Evolutionary conservation across 2,797 vertebrate genomes (phyloP).

Genomic region (Dryobates pubescens): DNA sequence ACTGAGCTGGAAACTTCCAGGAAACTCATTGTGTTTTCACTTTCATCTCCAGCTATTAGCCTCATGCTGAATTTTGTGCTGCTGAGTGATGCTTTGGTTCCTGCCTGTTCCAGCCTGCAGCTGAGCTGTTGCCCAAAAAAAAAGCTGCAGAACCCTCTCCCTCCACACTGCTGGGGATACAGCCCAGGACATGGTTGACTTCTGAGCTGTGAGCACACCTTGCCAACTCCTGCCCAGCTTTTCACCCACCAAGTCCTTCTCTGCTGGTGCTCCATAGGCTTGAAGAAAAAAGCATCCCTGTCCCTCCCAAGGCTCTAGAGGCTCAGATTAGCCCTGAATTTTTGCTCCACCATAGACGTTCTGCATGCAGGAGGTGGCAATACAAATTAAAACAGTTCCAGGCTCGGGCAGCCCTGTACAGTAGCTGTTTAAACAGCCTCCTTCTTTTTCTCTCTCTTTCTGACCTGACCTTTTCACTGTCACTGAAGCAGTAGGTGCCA

Average conservation of each 20-base stretch:
- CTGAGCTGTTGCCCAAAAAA: not conserved
- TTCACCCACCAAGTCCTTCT: not conserved
- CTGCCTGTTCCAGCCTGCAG: not conserved
- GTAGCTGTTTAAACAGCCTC: not conserved
- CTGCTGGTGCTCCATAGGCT: not conserved
- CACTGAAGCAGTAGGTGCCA: not conserved
- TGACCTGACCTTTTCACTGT: not conserved
- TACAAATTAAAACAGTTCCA: not conserved
- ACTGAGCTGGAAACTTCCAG: not conserved
- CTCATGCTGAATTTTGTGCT: not conserved
- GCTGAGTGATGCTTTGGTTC: not conserved
- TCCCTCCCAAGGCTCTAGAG: not conserved
- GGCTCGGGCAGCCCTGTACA: not conserved
- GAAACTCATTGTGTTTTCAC: not conserved
- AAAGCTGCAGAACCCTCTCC: not conserved
- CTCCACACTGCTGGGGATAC: rapidly evolving
- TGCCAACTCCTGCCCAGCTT: not conserved
- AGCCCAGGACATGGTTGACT: rapidly evolving
- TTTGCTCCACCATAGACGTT: not conserved
- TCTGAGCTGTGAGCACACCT: not conserved
- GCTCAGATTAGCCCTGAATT: not conserved
- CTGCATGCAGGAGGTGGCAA: not conserved
- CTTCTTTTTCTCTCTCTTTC: not conserved
- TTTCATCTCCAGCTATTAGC: not conserved
- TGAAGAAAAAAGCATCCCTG: not conserved